phyloP scores from a whole-genome alignment of 2,888 invertebrate genomes.

The Conomelus anceps region DNA sequence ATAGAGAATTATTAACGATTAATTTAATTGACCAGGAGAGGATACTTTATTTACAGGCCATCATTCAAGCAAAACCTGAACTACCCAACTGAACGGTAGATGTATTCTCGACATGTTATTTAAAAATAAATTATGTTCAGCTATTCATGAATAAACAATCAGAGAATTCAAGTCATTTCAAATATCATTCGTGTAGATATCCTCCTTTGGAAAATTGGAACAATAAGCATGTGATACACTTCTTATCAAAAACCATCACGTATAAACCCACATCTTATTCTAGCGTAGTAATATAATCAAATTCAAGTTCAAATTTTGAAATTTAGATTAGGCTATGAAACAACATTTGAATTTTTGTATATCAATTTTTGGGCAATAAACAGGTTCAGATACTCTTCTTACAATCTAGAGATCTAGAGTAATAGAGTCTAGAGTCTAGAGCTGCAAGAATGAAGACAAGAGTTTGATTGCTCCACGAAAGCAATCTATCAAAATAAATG shows the following conservation, averaged over 20 bases:
- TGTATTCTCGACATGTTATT: neutral
- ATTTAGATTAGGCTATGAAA: too few relatives aligned
- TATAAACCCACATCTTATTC: too few relatives aligned
- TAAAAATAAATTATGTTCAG: neutral
- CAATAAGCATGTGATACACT: neutral
- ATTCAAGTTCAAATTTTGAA: too few relatives aligned
- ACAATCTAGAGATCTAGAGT: too few relatives aligned
- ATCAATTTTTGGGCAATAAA: too few relatives aligned
- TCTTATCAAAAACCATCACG: neutral
- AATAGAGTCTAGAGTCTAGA: too few relatives aligned
- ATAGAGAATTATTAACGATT: neutral
- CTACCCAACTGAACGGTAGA: neutral
- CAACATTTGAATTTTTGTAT: too few relatives aligned
- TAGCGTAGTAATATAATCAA: too few relatives aligned
- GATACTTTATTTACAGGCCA: neutral
- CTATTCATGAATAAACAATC: neutral
- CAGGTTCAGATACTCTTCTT: too few relatives aligned
- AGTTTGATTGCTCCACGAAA: too few relatives aligned
- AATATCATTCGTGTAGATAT: neutral
- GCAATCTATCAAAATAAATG: too few relatives aligned
- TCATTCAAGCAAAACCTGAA: neutral
- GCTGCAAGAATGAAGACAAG: too few relatives aligned
- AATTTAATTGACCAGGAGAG: neutral
- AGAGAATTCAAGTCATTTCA: neutral
- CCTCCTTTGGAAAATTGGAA: neutral